Percentiles rank a stretch among this genome's conserved stretches.
These are phyloP conservation scores for Steatocranus sp. DNA, from an alignment of 2,797 vertebrate genomes.

Conservation along the genomic window DNA sequence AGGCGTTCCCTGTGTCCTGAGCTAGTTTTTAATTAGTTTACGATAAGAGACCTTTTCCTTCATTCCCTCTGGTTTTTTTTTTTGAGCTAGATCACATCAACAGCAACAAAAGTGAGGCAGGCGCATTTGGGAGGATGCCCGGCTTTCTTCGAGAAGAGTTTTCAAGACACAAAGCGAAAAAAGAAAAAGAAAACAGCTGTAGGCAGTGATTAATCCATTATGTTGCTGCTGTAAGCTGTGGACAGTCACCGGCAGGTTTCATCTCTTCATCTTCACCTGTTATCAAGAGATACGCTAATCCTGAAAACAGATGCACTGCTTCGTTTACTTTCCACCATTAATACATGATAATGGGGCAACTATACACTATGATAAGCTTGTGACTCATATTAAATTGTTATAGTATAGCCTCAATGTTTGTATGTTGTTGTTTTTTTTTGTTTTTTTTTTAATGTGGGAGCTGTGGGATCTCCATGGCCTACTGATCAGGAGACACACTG, in stretches of 20 bases:
- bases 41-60: conserved; percentile 48
- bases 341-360: conserved; percentile 1
- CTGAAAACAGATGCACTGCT: conserved; percentile 33
- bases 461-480: neutral
- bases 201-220: conserved; percentile 34
- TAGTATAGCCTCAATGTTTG: neutral
- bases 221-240: conserved; percentile 8
- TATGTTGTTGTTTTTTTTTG: fast-evolving
- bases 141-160: conserved; percentile 3
- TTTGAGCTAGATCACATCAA: conserved; percentile 31
- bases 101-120: neutral
- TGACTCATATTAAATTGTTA: neutral
- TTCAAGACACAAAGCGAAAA: neutral
- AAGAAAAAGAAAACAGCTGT: conserved; percentile 3
- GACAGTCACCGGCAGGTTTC: conserved; percentile 24
- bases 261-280: conserved; percentile 21
- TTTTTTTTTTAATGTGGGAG: neutral
- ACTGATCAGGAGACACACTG: neutral
- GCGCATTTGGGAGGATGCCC: conserved; percentile 8
- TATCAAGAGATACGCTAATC: conserved; percentile 34
- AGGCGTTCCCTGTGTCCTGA: conserved; percentile 41
- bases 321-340: conserved; percentile 38
- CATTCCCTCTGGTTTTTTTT: conserved; percentile 19
- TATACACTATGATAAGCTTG: neutral
- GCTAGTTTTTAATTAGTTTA: conserved; percentile 67